Conservation (phyloP, 2,797 vertebrate species). For the Lepus oiostolus region DNA sequence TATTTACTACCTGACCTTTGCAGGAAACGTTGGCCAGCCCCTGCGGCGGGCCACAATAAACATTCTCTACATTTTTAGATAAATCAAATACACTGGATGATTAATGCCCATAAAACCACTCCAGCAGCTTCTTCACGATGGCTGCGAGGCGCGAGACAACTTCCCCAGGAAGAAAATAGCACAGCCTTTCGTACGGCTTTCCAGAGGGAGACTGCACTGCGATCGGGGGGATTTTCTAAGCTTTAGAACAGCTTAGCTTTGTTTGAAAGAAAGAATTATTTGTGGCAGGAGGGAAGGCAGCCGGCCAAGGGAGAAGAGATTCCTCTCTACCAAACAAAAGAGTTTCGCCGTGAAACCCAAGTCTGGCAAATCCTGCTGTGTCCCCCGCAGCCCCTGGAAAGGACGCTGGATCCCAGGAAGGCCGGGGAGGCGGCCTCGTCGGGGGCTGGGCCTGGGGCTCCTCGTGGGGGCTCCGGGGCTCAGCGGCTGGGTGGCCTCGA, state of each 20-base stretch:
- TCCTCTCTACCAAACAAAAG: conserved; percentile 58
- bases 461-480: fast-evolving
- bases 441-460: neutral
- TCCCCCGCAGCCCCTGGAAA: conserved; percentile 24
- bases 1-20: neutral
- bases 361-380: neutral
- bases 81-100: neutral
- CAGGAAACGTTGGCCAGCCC: neutral
- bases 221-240: conserved; percentile 55
- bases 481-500: neutral
- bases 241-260: conserved; percentile 64
- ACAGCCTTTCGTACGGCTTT: neutral
- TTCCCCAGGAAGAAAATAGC: neutral
- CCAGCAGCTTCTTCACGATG: neutral
- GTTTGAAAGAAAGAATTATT: conserved; percentile 76
- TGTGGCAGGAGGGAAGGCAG: conserved; percentile 55
- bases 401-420: neutral
- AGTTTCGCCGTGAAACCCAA: conserved; percentile 66
- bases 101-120: neutral
- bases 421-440: fast-evolving
- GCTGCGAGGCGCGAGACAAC: fast-evolving
- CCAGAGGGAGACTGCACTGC: neutral
- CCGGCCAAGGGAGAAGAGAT: conserved; percentile 67
- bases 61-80: neutral
- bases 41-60: neutral